A percentile compares a stretch with the other conserved stretches of the same genome.
Evolutionary conservation across 92 coral and sea anemone species (phyloP).

Genomic region (Zoanthus sansibaricus): DNA sequence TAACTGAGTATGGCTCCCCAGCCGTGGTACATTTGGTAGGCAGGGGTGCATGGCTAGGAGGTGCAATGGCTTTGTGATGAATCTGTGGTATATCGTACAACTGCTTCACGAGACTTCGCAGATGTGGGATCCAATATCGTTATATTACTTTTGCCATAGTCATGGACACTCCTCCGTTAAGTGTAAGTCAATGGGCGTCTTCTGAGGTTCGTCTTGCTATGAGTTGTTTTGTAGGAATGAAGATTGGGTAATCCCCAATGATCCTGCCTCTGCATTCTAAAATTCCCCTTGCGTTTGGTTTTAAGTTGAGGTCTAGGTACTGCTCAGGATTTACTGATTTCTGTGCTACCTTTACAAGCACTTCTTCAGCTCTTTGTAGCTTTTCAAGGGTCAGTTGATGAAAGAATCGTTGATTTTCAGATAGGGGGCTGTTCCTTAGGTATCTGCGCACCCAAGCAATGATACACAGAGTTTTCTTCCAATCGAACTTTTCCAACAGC

Average conservation of each 20-base stretch:
- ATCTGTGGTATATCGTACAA: constrained; percentile 5
- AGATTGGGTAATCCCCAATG: constrained; percentile 11
- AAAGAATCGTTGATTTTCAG: constrained; percentile 29
- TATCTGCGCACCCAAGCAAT: constrained; percentile 49
- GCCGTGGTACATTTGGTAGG: background rate
- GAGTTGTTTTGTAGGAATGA: background rate
- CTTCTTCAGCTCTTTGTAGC: background rate
- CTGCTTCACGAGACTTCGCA: no score
- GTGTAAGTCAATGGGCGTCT: background rate
- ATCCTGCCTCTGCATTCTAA: constrained; percentile 5
- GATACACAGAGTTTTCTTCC: constrained; percentile 32
- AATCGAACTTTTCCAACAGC: background rate
- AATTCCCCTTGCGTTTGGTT: background rate
- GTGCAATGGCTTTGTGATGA: constrained; percentile 3
- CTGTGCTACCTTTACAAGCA: background rate
- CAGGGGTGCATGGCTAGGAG: constrained; percentile 9
- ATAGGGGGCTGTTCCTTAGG: constrained; percentile 24
- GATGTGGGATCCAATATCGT: no score
- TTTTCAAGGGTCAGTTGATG: background rate
- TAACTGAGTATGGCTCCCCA: background rate
- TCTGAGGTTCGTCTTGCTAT: background rate
- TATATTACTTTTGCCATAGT: no score
- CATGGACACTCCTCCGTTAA: background rate
- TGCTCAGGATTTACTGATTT: background rate
- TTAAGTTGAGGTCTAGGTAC: background rate